These are phyloP conservation scores for Elephantulus edwardii DNA, from an alignment of 2,113 vertebrate species.

Conservation along the genomic window DNA sequence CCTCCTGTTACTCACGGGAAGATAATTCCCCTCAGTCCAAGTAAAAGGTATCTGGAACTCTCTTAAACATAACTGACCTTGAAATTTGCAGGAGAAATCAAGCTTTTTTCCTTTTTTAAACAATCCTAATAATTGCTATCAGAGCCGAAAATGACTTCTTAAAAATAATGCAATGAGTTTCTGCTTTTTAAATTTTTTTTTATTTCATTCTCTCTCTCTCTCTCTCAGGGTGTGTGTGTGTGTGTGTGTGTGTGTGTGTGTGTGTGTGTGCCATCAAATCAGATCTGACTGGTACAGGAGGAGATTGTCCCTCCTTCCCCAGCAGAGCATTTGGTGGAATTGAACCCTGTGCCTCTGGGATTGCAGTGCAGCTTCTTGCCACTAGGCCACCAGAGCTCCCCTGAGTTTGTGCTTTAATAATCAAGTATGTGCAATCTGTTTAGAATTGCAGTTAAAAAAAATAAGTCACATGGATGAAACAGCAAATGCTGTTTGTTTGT, in stretches of 20 bases:
- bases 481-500: slow-evolving; percentile 23
- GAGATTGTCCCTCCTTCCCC: no score
- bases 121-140: background rate
- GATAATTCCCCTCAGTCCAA: background rate
- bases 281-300: no score
- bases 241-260: no score
- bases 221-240: no score
- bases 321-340: no score
- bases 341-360: no score
- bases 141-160: background rate
- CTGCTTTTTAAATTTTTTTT: no score
- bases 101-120: background rate
- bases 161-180: no score
- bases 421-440: slow-evolving; percentile 40
- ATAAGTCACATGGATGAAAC: slow-evolving; percentile 30
- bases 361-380: no score
- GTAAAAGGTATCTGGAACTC: background rate
- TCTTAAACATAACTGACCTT: background rate
- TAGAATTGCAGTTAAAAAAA: background rate
- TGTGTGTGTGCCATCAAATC: no score
- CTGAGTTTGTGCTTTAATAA: slow-evolving; percentile 32
- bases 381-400: no score
- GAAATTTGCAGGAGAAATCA: background rate
- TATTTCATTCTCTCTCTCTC: no score
- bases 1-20: background rate